Conservation (phyloP, 2,888 invertebrate species). For the Eupeodes luniger region DNA sequence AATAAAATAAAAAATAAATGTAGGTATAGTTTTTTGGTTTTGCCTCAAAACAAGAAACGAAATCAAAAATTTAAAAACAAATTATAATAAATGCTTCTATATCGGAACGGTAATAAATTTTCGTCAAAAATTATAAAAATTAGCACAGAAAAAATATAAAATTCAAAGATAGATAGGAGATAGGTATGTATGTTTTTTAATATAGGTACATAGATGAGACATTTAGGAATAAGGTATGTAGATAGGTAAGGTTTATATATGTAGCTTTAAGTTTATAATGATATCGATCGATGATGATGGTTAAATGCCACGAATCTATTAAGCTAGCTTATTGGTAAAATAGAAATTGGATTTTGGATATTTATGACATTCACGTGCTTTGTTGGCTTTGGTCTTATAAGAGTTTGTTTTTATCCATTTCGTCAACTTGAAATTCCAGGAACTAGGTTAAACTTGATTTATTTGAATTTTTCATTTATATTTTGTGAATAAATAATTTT, state of each 20-base stretch:
- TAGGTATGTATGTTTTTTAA: no score
- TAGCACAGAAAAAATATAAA: slow-evolving; percentile 50
- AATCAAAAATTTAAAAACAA: slow-evolving; percentile 35
- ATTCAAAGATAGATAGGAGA: neutral
- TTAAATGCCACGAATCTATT: slow-evolving; percentile 43
- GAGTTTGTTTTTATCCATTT: no score
- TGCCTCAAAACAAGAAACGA: slow-evolving; percentile 39
- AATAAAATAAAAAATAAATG: neutral
- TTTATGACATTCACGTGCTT: slow-evolving; percentile 21
- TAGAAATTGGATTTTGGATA: slow-evolving; percentile 15
- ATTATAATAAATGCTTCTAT: slow-evolving; percentile 57
- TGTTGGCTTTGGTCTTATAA: neutral
- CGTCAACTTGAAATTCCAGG: no score
- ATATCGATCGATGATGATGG: neutral
- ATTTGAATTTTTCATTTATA: no score
- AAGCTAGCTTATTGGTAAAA: neutral
- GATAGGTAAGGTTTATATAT: neutral
- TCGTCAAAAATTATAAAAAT: slow-evolving; percentile 48
- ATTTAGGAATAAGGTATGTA: slow-evolving; percentile 36
- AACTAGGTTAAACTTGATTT: no score
- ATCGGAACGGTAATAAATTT: slow-evolving; percentile 43
- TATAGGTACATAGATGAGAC: neutral
- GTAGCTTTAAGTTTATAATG: no score
- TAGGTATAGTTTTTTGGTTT: neutral
- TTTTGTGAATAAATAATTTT: no score